Evolutionary conservation across 1,140 invertebrate species (phyloP).

Genomic region (Phymorhynchus buccinoides): DNA sequence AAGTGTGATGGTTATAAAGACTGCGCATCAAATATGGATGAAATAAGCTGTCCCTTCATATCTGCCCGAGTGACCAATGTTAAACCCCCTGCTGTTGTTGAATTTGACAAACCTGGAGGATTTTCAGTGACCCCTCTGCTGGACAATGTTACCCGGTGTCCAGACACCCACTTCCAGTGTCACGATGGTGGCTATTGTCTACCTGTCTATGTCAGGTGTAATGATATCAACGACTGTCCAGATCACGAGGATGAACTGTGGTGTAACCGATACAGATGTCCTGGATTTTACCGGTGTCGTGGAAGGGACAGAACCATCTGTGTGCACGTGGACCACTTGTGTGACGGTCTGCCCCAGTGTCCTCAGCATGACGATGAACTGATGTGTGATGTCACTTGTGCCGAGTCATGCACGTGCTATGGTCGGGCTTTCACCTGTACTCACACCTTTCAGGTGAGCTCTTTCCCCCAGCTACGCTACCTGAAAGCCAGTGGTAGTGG

Average conservation of each 20-base stretch:
- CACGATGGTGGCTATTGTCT: constrained; percentile 16
- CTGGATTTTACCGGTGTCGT: constrained; percentile 35
- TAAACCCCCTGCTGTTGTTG: neutral
- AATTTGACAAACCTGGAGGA: neutral
- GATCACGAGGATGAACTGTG: constrained; percentile 33
- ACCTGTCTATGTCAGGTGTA: constrained; percentile 40
- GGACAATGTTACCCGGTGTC: neutral
- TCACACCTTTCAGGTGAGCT: neutral
- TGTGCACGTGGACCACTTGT: constrained; percentile 15
- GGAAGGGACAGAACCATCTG: neutral
- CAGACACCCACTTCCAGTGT: constrained; percentile 30
- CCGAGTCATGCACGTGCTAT: constrained; percentile 48
- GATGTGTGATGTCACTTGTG: constrained; percentile 24
- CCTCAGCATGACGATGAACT: constrained; percentile 39
- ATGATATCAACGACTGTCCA: constrained; percentile 40
- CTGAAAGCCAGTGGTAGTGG: neutral
- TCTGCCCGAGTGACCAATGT: neutral
- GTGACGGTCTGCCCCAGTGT: constrained; percentile 30
- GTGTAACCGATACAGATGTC: constrained; percentile 32
- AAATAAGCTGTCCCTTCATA: neutral
- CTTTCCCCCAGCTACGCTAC: constrained; percentile 5
- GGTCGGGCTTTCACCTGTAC: constrained; percentile 20
- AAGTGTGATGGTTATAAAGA: neutral
- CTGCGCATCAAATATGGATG: neutral
- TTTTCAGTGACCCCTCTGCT: neutral